Evolutionary conservation across 2,113 vertebrate species (phyloP), one percentile per base, ranked within the genome.

Genomic region (Hystrix cristata): DNA sequence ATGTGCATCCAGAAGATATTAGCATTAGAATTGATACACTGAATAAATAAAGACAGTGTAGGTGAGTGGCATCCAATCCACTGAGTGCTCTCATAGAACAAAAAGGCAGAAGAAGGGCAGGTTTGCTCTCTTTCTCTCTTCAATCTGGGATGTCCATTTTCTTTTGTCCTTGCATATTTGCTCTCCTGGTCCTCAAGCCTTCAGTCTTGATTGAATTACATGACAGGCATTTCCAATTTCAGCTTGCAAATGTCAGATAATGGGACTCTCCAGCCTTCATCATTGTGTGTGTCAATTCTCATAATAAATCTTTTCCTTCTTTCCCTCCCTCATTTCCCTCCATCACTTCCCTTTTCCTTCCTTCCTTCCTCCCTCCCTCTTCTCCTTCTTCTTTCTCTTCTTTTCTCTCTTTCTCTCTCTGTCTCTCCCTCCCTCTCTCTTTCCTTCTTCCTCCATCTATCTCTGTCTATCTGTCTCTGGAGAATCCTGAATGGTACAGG

Each of bases 301-400:
- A 57, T 19, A 29, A 7, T 46, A 60, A 29, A 9, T 65, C 60
- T 51, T 21, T 57, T 57, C 55, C 16, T 57, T 57, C 55, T 57
- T 57, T 57, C 55, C 16, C 16, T 57, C 55, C 21, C 59, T 46
- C 13, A 38, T 38, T 38, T 38, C 38, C 38, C 38, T 38, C 38
- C 38, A 38, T 38, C 38, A 38, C 60, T 62, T 34, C 6, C 11
- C 64, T 15, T 27, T 65, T 11, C 29, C 29, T 2, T 14, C 1
- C 13, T 15, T 5, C 29, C 5, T 12, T 1, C 25, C 25, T 12
- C 9, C 1, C 31, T 15, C 64, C 11, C 23, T 31, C 27, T 29
- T 5, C 14, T 4, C 3, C 29, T 31, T 29, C 10, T 19, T 31
- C 13, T 10, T 1, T 6, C 2, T 31, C 29, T 4, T 15, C 5